Base-by-base conservation (phyloP, 2,113 vertebrate genomes). In the Centropristis striata region DNA sequence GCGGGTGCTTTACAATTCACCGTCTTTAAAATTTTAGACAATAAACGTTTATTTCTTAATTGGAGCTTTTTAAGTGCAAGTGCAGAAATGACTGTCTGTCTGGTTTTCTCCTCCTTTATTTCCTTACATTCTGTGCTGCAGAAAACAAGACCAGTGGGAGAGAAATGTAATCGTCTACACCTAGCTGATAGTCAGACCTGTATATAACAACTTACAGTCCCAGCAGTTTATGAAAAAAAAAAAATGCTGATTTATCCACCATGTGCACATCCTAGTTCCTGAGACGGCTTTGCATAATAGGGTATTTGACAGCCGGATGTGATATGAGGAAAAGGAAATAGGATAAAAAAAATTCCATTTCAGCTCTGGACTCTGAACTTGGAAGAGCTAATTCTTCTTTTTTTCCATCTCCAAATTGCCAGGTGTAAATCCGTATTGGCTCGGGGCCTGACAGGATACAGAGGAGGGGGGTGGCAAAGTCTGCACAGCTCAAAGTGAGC, bases 271-370 rank as follows among this genome's bases (percentile, higher is more conserved):
- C 81, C 78, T 55, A 69, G 47, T 72, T 64, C 59, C 73, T 84
- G 72, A 78, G 80, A 76, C 27, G 16, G 92, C 88, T 94, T 94
- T 93, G 91, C 93, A 93, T 92, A 93, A 92, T 90, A 71, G 77
- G 46, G 21, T 78, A 71, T 90, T 78, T 90, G 89, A 92, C 92
- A 91, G 90, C 68, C 39, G 80, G 86, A 90, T 86, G 86, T 75
- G 90, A 90, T 88, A 88, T 49, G 81, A 78, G 80, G 79, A 81
- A 87, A 74, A 89, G 79, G 87, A 91, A 91, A 88, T 77, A 73
- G 80, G 83, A 86, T 90, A 32, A 78, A 81, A 64, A 92, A 92
- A 86, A 84, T 37, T 78, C 75, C 75, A 89, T 87, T 85, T 82
- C 77, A 84, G 81, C 68, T 20, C 41, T 78, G 78, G 86, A 92